phyloP scores from a whole-genome alignment of 2,888 invertebrate species.

The Metopia argyrocephala region DNA sequence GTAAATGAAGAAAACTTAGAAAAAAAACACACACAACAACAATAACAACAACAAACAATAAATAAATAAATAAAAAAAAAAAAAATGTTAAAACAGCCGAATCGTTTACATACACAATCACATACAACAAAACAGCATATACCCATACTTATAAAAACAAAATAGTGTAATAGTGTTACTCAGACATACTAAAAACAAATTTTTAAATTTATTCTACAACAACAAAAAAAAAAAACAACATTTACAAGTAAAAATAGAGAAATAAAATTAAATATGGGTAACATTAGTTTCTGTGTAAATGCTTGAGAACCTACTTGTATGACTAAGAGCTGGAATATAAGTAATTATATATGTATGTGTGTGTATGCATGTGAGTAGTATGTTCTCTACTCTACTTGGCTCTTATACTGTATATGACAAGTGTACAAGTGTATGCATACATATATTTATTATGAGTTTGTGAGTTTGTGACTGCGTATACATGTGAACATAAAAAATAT shows the following conservation, averaged over 20 bases:
- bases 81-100: slow-evolving; percentile 40
- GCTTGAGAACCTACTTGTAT: neutral
- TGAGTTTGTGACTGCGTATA: neutral
- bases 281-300: neutral
- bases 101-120: slow-evolving; percentile 4
- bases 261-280: too few species aligned
- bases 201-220: too few species aligned
- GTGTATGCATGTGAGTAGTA: too few species aligned
- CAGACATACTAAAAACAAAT: too few species aligned
- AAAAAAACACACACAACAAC: slow-evolving; percentile 35
- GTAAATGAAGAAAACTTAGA: slow-evolving; percentile 10
- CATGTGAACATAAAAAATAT: neutral
- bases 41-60: neutral
- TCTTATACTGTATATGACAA: neutral
- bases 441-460: too few species aligned
- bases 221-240: too few species aligned
- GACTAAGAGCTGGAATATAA: neutral
- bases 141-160: slow-evolving; percentile 40
- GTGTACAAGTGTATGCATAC: neutral
- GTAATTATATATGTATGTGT: too few species aligned
- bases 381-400: neutral
- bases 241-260: too few species aligned
- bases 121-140: neutral
- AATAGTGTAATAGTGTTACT: neutral
- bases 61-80: neutral